Conservation (phyloP, 1,140 invertebrate species). For the Meteorus sp. region DNA sequence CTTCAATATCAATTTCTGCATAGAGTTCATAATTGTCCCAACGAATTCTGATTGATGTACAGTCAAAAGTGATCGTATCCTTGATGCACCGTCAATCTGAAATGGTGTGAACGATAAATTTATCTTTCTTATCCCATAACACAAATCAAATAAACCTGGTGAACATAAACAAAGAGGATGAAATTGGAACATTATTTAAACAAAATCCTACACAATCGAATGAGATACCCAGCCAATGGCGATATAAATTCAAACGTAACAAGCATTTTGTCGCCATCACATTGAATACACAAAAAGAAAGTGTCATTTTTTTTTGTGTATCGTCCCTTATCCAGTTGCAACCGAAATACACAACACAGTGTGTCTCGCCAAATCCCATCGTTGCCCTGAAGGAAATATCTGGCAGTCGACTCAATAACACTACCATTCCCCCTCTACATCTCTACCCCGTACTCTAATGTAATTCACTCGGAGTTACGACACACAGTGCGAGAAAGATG, state of each 20-base stretch:
- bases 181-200: not conserved
- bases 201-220: not conserved
- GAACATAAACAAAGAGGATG: too few species aligned
- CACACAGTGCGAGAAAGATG: not conserved
- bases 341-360: not conserved
- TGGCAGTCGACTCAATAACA: constrained; percentile 9
- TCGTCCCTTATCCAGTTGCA: too few species aligned
- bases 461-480: constrained; percentile 10
- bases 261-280: not conserved
- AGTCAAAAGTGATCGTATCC: too few species aligned
- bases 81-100: too few species aligned
- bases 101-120: too few species aligned
- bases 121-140: too few species aligned
- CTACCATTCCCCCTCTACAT: not conserved
- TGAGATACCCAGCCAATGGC: not conserved
- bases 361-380: not conserved
- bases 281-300: too few species aligned
- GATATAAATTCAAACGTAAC: not conserved
- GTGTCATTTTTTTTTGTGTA: not conserved
- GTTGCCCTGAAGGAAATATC: constrained; percentile 3
- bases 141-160: too few species aligned
- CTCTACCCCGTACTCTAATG: not conserved
- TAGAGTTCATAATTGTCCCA: too few species aligned
- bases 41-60: too few species aligned
- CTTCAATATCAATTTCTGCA: too few species aligned